Conservation (phyloP, 92 coral and sea anemone genomes). For the Pocillopora meandrina region DNA sequence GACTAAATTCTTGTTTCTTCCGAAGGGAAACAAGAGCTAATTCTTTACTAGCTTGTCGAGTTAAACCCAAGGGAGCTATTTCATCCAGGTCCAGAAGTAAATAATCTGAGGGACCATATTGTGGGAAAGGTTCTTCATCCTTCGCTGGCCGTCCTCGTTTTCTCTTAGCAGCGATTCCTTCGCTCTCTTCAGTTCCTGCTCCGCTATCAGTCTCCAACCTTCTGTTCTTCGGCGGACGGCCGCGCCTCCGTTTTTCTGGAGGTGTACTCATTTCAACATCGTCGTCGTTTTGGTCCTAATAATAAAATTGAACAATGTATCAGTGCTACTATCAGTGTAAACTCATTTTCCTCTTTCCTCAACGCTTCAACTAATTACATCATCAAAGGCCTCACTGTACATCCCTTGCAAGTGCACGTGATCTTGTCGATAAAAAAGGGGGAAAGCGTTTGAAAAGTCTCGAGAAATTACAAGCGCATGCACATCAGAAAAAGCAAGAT, state of each 20-base stretch:
- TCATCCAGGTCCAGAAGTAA: conserved; percentile 30
- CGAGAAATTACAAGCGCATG: background rate
- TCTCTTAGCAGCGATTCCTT: conserved; percentile 16
- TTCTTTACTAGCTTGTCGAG: conserved; percentile 86
- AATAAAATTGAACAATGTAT: background rate
- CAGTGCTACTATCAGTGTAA: background rate
- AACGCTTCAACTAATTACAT: background rate
- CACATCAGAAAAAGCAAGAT: background rate
- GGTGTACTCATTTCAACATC: conserved; percentile 20
- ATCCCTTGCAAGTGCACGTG: background rate
- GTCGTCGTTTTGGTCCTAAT: conserved; percentile 18
- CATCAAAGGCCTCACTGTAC: background rate
- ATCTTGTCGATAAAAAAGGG: conserved; percentile 2
- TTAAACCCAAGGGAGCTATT: conserved; percentile 62
- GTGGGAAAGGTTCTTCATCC: conserved; percentile 7
- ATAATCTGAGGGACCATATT: background rate
- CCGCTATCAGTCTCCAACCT: background rate
- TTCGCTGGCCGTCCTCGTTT: conserved; percentile 41
- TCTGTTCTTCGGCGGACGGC: conserved; percentile 40
- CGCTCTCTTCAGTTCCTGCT: conserved; percentile 12
- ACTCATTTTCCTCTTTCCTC: background rate
- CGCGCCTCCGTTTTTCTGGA: conserved; percentile 34
- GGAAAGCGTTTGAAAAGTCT: background rate
- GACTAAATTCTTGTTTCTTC: conserved; percentile 16
- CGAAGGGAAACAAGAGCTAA: conserved; percentile 47